Percentiles rank a stretch among this genome's conserved stretches.
phyloP scores from a whole-genome alignment of 2,888 invertebrate genomes.

The Selenia dentaria region DNA sequence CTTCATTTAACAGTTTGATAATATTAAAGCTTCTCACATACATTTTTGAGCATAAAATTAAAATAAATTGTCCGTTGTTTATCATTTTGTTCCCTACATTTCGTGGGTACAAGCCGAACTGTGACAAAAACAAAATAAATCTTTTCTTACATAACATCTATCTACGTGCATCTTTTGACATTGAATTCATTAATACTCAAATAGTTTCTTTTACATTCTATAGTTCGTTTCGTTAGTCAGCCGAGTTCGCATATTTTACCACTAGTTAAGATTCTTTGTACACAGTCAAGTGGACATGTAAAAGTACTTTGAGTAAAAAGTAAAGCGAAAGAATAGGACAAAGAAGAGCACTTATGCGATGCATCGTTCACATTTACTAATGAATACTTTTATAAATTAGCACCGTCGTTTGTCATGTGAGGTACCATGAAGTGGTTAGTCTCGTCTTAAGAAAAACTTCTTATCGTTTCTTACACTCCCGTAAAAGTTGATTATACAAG shows the following conservation, averaged over 20 bases:
- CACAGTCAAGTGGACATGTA: conserved; percentile 9
- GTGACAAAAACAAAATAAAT: conserved; percentile 13
- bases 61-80: neutral
- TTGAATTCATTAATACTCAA: conserved; percentile 16
- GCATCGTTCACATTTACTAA: conserved; percentile 19
- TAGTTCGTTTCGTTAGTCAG: conserved; percentile 8
- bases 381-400: conserved; percentile 10
- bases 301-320: conserved; percentile 11
- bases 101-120: neutral
- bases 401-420: conserved; percentile 4
- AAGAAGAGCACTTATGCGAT: conserved; percentile 19
- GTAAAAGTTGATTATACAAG: conserved; percentile 26
- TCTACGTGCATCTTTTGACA: conserved; percentile 14
- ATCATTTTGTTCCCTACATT: conserved; percentile 7
- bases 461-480: no score
- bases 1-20: no score
- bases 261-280: conserved; percentile 5
- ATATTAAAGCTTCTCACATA: no score
- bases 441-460: conserved; percentile 13
- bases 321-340: conserved; percentile 12
- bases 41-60: neutral
- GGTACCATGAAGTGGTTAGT: conserved; percentile 9
- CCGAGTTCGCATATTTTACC: conserved; percentile 9
- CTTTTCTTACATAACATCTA: conserved; percentile 13
- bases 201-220: conserved; percentile 15